phyloP scores from a whole-genome alignment of 1,140 invertebrate genomes.

The Lepidurus packardi region DNA sequence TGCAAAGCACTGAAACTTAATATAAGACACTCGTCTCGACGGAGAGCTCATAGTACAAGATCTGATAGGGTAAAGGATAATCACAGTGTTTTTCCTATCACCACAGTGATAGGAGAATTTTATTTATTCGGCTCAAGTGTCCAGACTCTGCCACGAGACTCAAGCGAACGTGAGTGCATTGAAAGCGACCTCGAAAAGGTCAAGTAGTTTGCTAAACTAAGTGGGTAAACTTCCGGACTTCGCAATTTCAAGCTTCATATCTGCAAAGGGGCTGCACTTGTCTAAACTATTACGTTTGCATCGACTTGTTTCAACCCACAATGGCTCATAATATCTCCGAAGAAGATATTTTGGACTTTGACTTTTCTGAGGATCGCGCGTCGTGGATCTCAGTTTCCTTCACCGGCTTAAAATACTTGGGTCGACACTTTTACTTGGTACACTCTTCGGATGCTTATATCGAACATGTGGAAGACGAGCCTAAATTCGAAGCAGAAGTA shows the following conservation, averaged over 20 bases:
- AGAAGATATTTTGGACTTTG: background rate
- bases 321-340: background rate
- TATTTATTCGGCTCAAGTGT: constrained; percentile 1
- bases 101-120: background rate
- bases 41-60: background rate
- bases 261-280: too few relatives aligned
- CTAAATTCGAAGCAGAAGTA: constrained; percentile 9
- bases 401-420: background rate
- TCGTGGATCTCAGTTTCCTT: background rate
- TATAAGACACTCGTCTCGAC: background rate
- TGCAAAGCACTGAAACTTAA: background rate
- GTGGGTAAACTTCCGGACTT: background rate
- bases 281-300: background rate
- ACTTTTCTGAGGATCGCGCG: background rate
- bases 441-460: background rate
- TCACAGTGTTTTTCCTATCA: background rate
- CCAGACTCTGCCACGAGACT: background rate
- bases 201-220: background rate
- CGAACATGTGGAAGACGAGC: background rate
- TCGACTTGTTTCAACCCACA: background rate
- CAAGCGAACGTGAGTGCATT: background rate
- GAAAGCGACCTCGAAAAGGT: background rate
- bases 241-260: background rate
- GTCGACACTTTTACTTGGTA: background rate
- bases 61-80: background rate